A percentile compares a stretch with the other conserved stretches of the same genome.
phyloP scores from a whole-genome alignment of 2,113 vertebrate genomes.

The Myiopsitta monachus region DNA sequence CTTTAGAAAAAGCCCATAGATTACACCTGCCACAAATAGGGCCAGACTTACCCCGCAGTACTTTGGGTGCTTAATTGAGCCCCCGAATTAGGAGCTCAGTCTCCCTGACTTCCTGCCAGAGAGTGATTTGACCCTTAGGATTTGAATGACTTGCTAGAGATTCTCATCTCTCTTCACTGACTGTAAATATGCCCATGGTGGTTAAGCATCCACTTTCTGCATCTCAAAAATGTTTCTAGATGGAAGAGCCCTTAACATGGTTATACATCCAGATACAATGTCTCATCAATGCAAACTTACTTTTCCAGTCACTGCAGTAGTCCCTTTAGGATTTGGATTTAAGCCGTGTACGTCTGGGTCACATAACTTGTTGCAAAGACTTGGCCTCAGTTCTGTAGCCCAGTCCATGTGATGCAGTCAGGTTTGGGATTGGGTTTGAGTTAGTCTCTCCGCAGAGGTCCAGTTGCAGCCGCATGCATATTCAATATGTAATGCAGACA shows the following conservation, averaged over 20 bases:
- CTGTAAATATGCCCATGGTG: neutral
- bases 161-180: neutral
- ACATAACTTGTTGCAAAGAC: fast-evolving
- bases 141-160: neutral
- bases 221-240: neutral
- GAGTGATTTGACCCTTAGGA: neutral
- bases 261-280: neutral
- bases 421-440: neutral
- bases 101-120: neutral
- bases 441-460: neutral
- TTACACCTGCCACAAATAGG: neutral
- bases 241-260: neutral
- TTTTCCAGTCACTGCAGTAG: neutral
- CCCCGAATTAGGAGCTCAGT: neutral
- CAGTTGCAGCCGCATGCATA: neutral
- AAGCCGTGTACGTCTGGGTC: neutral
- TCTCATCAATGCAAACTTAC: neutral
- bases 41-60: neutral
- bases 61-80: neutral
- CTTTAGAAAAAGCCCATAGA: fast-evolving
- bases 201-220: neutral
- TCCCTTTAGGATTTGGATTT: neutral
- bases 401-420: neutral
- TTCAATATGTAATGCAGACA: neutral
- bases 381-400: neutral